Evolutionary conservation across 1,140 invertebrate species (phyloP).

Genomic region (Cydia strobilella): DNA sequence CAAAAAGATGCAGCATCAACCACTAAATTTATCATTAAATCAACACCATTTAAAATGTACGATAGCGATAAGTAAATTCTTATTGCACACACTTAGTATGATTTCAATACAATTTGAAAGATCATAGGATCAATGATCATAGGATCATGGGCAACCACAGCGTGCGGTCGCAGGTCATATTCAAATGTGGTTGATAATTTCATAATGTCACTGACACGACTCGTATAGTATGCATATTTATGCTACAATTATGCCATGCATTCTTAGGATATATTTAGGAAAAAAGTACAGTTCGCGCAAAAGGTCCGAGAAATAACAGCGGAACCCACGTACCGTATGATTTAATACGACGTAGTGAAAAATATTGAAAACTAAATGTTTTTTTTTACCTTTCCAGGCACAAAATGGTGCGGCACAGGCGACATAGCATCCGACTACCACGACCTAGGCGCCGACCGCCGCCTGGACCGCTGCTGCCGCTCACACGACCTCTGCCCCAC

Average conservation of each 20-base stretch:
- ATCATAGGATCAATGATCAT: constrained; percentile 7
- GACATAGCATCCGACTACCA: constrained; percentile 91
- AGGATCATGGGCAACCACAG: neutral
- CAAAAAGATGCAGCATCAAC: no score
- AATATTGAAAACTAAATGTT: neutral
- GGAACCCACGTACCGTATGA: no score
- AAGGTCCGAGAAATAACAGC: no score
- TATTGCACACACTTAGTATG: neutral
- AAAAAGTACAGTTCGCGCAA: no score
- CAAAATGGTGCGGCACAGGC: constrained; percentile 94
- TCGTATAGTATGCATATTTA: neutral
- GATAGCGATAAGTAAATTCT: neutral
- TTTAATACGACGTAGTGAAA: no score
- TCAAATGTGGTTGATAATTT: neutral
- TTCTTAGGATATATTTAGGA: no score
- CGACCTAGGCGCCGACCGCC: constrained; percentile 86
- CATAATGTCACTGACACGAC: neutral
- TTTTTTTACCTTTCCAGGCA: constrained; percentile 81
- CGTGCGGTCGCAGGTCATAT: constrained; percentile 4
- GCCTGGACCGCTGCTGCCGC: constrained; percentile 91
- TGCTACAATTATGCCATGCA: neutral
- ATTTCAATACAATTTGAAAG: constrained; percentile 3
- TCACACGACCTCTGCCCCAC: constrained; percentile 89
- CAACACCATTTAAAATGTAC: neutral
- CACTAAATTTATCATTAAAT: no score